Evolutionary conservation across 2,888 invertebrate genomes (phyloP), one percentile per base, ranked within the genome.

Genomic region (Eucera pruinosa): DNA sequence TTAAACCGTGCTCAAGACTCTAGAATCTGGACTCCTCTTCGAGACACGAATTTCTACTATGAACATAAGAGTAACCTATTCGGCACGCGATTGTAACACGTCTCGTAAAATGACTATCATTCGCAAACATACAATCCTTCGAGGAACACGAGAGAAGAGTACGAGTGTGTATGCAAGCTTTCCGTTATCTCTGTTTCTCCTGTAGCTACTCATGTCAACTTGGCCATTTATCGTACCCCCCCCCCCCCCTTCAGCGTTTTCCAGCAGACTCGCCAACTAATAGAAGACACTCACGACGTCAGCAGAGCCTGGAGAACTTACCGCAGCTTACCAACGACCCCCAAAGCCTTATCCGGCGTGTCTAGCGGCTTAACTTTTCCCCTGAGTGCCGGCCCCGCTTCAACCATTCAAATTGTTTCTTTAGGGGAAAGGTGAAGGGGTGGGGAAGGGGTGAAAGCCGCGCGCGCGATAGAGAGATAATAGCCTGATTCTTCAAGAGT

Each of bases 221-320:
- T 15, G 66, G 48, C 66, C 79, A 78, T 78, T 78, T 78, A 73
- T 73, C 78, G 60, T 74, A 66, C 27, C 47, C 54, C 69, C 82
- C 78, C 77, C 80, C 80, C 72, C 82, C 78, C 77, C 80, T 78
- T 71, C 36, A 76, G 57, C 64, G 75, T 70, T 74, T 78, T 71
- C 25, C 25, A 13, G 11, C 62, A 50, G 68, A 36, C 58, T 67
- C 76, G 55, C 60, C 55, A 57, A 57, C 67, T 66, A 61, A 66
- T 65, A 67, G 57, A 76, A 61, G 66, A 75, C 58, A 65, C 71
- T 66, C 65, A 50, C 58, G 71, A 50, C 58, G 71, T 71, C 71
- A 60, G 71, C 71, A 52, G 30, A 33, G 47, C 25, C 4, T n/a
- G 18, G 47, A 61, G 73, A 70, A 74, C 47, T 50, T 70, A 55